Evolutionary conservation across 2,797 vertebrate species (phyloP).

Genomic region (Buphagus erythrorhynchus): DNA sequence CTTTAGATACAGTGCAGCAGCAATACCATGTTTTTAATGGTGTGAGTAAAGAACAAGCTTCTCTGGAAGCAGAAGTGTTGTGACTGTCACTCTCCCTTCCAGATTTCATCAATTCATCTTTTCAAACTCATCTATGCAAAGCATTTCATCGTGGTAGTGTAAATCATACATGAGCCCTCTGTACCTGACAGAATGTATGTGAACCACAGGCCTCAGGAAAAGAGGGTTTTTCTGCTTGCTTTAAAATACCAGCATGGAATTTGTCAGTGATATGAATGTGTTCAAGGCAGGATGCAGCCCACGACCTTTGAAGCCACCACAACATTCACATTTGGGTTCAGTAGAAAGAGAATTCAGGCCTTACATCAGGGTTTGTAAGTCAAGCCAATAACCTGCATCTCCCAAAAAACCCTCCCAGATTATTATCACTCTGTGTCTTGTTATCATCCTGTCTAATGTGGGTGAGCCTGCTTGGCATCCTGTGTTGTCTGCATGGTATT

Average conservation of each 20-base stretch:
- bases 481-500: neutral
- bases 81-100: neutral
- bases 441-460: neutral
- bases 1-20: neutral
- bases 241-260: neutral
- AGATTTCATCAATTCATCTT: neutral
- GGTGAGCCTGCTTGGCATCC: neutral
- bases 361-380: neutral
- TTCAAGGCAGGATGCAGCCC: neutral
- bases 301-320: neutral
- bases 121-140: constrained; percentile 51
- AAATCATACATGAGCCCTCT: neutral
- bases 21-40: neutral
- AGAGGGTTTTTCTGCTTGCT: neutral
- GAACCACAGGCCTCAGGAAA: neutral
- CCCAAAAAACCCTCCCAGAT: neutral
- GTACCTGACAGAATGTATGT: neutral
- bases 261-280: neutral
- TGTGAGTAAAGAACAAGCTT: neutral
- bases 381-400: neutral
- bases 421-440: neutral
- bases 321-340: neutral
- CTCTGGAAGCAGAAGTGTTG: neutral
- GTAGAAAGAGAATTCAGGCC: neutral
- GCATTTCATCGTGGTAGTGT: neutral